These are phyloP conservation scores for Oreochromis aureus DNA, from an alignment of 2,113 vertebrate species.

Conservation along the genomic window DNA sequence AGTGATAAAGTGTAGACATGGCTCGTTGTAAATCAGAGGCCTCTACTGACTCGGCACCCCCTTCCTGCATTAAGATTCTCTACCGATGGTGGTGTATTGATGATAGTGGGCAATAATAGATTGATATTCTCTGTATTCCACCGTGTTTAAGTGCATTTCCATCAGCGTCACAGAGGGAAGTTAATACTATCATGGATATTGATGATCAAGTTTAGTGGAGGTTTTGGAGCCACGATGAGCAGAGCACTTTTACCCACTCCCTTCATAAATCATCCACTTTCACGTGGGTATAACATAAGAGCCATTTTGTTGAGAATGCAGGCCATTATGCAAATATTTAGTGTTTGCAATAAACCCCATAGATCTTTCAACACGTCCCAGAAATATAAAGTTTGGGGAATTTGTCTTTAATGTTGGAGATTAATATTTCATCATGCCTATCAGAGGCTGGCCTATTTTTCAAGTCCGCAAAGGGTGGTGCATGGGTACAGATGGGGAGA, in stretches of 20 bases:
- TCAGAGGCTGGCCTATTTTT: conserved; percentile 61
- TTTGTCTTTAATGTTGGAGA: conserved; percentile 65
- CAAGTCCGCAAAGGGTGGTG: conserved; percentile 8
- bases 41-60: conserved; percentile 23
- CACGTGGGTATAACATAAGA: conserved; percentile 48
- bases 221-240: conserved; percentile 45
- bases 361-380: conserved; percentile 60
- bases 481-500: not conserved
- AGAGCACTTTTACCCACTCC: conserved; percentile 31
- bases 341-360: conserved; percentile 62
- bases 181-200: conserved; percentile 62
- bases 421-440: conserved; percentile 69
- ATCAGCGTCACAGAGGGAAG: conserved; percentile 50
- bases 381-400: conserved; percentile 63
- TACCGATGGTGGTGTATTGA: conserved; percentile 36
- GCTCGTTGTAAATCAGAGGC: conserved; percentile 51
- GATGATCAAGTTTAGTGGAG: conserved; percentile 54
- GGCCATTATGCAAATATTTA: conserved; percentile 69
- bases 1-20: conserved; percentile 41
- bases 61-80: conserved; percentile 30
- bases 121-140: conserved; percentile 48
- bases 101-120: conserved; percentile 48
- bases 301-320: conserved; percentile 61
- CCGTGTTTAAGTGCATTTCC: conserved; percentile 62
- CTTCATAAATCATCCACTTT: conserved; percentile 64